A percentile compares a stretch with the other conserved stretches of the same genome.
Evolutionary conservation across 2,888 invertebrate genomes (phyloP).

Genomic region (Synergus gifuensis): DNA sequence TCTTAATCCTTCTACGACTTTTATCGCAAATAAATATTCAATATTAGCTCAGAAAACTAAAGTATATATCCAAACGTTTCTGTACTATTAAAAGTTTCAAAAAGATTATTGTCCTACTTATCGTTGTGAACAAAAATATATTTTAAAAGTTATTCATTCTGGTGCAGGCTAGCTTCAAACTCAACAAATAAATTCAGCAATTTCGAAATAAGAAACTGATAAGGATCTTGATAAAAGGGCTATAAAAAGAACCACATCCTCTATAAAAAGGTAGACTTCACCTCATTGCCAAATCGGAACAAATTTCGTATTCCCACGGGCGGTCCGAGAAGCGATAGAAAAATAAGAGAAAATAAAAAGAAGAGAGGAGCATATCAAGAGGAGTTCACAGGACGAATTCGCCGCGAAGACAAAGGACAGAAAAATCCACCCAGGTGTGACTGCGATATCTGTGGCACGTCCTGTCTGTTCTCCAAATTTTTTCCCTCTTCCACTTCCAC

Average conservation of each 20-base stretch:
- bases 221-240: slow-evolving; percentile 36
- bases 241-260: slow-evolving; percentile 23
- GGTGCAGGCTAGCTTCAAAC: neutral
- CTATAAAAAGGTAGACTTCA: slow-evolving; percentile 27
- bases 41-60: neutral
- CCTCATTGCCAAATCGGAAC: slow-evolving; percentile 39
- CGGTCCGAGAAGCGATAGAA: slow-evolving; percentile 40
- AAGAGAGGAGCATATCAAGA: slow-evolving; percentile 51
- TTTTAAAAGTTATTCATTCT: neutral
- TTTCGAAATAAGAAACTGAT: slow-evolving; percentile 1
- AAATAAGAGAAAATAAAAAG: slow-evolving; percentile 36
- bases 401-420: slow-evolving; percentile 52
- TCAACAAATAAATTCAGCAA: neutral
- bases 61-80: neutral
- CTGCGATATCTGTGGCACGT: slow-evolving; percentile 70
- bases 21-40: neutral
- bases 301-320: slow-evolving; percentile 41
- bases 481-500: slow-evolving; percentile 49
- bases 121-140: too few relatives aligned
- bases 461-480: slow-evolving; percentile 56
- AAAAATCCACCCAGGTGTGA: slow-evolving; percentile 67
- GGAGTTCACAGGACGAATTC: slow-evolving; percentile 53
- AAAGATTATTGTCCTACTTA: too few relatives aligned
- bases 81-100: too few relatives aligned
- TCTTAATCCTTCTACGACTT: neutral